Conservation (phyloP, 2,113 vertebrate genomes). For the Eptatretus burgeri region DNA sequence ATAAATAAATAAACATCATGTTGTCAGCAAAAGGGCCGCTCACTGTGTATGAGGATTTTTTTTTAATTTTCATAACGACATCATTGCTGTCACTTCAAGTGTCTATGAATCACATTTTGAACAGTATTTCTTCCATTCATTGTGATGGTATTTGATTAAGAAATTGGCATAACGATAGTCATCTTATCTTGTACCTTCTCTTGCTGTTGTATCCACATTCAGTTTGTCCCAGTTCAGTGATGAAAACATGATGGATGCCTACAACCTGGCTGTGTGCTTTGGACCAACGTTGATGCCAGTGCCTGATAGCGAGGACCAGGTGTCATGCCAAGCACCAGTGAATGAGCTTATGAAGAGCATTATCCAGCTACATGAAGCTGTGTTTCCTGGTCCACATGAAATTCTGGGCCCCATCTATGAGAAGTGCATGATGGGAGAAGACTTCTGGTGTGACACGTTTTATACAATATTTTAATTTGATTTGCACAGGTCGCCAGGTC, state of each 20-base stretch:
- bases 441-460: slow-evolving; percentile 51
- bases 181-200: too few relatives aligned
- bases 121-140: too few relatives aligned
- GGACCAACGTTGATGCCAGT: slow-evolving; percentile 94
- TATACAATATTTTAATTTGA: too few relatives aligned
- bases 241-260: slow-evolving; percentile 99
- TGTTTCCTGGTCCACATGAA: slow-evolving; percentile 57
- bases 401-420: slow-evolving; percentile 81
- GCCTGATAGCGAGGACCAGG: slow-evolving; percentile 77
- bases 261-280: slow-evolving; percentile 95
- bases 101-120: too few relatives aligned
- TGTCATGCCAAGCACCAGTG: slow-evolving; percentile 81
- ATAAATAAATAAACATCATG: too few relatives aligned
- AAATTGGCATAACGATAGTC: too few relatives aligned
- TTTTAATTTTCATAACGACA: too few relatives aligned
- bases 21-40: too few relatives aligned
- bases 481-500: too few relatives aligned
- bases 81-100: too few relatives aligned
- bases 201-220: background rate
- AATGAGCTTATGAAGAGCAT: slow-evolving; percentile 97
- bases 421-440: slow-evolving; percentile 92
- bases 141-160: too few relatives aligned
- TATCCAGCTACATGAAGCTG: slow-evolving; percentile 64
- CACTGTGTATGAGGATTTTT: too few relatives aligned
- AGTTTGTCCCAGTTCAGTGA: slow-evolving; percentile 91